These are phyloP conservation scores for Mastacembelus armatus DNA, from an alignment of 2,797 vertebrate genomes.

Conservation along the genomic window DNA sequence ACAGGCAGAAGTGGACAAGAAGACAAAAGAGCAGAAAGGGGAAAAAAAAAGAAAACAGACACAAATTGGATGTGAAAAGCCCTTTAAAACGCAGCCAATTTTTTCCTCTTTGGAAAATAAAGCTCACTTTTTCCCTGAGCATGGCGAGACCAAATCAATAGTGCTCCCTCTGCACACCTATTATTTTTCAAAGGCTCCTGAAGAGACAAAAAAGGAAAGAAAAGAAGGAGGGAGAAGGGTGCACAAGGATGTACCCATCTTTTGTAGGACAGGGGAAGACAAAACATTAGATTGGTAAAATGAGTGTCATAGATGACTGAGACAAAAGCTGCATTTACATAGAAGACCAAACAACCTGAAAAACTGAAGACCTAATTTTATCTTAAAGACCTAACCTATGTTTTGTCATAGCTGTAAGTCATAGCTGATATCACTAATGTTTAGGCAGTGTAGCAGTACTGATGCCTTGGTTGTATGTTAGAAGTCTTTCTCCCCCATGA, in stretches of 20 bases:
- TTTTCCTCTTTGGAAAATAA: conserved; percentile 71
- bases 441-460: conserved; percentile 24
- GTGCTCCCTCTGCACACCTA: conserved; percentile 65
- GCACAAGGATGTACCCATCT: neutral
- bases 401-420: too few species aligned
- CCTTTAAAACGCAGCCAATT: conserved; percentile 58
- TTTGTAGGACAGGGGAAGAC: conserved; percentile 22
- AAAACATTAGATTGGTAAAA: conserved; percentile 22
- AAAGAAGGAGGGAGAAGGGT: conserved; percentile 3
- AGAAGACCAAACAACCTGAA: conserved; percentile 22
- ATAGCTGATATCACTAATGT: neutral
- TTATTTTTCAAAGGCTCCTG: conserved; percentile 77
- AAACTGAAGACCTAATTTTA: conserved; percentile 7
- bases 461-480: conserved; percentile 55
- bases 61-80: conserved; percentile 70
- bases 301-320: conserved; percentile 27
- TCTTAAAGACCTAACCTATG: conserved; percentile 2
- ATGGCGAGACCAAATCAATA: conserved; percentile 74
- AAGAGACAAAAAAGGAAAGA: conserved; percentile 41
- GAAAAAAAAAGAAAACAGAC: conserved; percentile 38
- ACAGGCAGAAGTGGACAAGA: conserved; percentile 42
- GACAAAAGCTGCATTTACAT: conserved; percentile 14
- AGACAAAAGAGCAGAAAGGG: conserved; percentile 38
- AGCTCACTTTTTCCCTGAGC: conserved; percentile 62
- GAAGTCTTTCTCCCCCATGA: conserved; percentile 57